phyloP scores from a whole-genome alignment of 2,888 invertebrate genomes.

The Rhaphigaster nebulosa region DNA sequence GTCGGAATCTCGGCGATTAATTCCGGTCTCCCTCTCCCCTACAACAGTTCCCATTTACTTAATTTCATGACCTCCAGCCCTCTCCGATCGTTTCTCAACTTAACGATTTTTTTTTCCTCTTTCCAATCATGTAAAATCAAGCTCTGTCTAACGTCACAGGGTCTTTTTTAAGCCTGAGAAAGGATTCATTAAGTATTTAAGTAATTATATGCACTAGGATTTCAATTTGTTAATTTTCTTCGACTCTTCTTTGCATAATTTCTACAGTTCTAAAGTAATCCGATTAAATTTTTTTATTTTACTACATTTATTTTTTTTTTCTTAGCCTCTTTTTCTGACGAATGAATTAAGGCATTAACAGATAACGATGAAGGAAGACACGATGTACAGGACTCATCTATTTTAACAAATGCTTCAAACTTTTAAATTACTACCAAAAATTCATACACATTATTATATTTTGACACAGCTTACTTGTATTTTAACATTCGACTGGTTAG shows the following conservation, averaged over 20 bases:
- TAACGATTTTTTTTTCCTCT: slow-evolving; percentile 24
- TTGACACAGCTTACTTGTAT: too few species aligned
- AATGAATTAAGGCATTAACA: too few species aligned
- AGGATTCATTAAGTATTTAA: not conserved
- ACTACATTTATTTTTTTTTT: not conserved
- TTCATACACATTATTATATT: too few species aligned
- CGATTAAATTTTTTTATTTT: not conserved
- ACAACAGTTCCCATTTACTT: slow-evolving; percentile 50
- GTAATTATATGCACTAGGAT: not conserved
- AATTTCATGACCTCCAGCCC: slow-evolving; percentile 43
- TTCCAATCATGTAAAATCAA: not conserved
- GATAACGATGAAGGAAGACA: too few species aligned
- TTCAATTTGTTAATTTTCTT: not conserved
- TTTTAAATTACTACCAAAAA: too few species aligned
- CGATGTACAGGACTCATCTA: too few species aligned
- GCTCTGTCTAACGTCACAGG: not conserved
- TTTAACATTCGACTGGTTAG: too few species aligned
- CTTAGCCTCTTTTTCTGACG: too few species aligned
- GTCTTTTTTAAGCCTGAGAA: not conserved
- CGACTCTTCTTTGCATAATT: too few species aligned
- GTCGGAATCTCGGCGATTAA: slow-evolving; percentile 50
- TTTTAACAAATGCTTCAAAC: too few species aligned
- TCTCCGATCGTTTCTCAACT: slow-evolving; percentile 25
- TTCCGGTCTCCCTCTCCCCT: not conserved
- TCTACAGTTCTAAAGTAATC: too few species aligned